phyloP scores from a whole-genome alignment of 2,888 invertebrate species.

The Drosophila peninsularis region DNA sequence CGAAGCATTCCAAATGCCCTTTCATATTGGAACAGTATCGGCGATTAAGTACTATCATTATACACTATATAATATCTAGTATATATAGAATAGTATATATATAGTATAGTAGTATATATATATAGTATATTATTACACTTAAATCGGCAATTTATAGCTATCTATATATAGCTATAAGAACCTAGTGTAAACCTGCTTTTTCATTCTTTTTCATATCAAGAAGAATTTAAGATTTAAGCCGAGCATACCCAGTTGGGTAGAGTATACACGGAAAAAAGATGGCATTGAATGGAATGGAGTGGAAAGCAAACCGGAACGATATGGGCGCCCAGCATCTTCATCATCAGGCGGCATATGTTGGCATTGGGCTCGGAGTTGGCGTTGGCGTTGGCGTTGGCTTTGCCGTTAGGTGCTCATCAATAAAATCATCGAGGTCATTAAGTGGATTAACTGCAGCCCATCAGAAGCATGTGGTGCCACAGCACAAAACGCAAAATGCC shows the following conservation, averaged over 20 bases:
- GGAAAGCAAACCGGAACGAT: constrained; percentile 42
- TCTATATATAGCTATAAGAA: too few relatives aligned
- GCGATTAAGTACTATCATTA: too few relatives aligned
- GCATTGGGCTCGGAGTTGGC: constrained; percentile 28
- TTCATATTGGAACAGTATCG: too few relatives aligned
- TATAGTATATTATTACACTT: too few relatives aligned
- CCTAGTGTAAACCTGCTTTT: too few relatives aligned
- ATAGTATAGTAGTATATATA: too few relatives aligned
- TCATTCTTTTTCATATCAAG: too few relatives aligned
- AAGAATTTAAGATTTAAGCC: too few relatives aligned
- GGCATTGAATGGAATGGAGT: constrained; percentile 9
- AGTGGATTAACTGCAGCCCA: constrained; percentile 84
- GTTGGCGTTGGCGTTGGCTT: constrained; percentile 14
- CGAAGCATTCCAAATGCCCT: constrained; percentile 4
- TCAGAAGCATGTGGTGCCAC: constrained; percentile 83
- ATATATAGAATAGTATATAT: too few relatives aligned
- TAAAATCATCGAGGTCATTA: constrained; percentile 85
- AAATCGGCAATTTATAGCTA: too few relatives aligned
- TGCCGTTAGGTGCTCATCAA: constrained; percentile 82
- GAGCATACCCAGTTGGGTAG: not conserved
- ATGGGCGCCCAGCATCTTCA: constrained; percentile 65
- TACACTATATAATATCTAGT: too few relatives aligned
- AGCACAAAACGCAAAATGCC: constrained; percentile 70
- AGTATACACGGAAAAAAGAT: constrained; percentile 5
- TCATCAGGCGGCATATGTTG: constrained; percentile 79